Evolutionary conservation across 2,797 vertebrate species (phyloP).

Genomic region (Sciurus vulgaris): DNA sequence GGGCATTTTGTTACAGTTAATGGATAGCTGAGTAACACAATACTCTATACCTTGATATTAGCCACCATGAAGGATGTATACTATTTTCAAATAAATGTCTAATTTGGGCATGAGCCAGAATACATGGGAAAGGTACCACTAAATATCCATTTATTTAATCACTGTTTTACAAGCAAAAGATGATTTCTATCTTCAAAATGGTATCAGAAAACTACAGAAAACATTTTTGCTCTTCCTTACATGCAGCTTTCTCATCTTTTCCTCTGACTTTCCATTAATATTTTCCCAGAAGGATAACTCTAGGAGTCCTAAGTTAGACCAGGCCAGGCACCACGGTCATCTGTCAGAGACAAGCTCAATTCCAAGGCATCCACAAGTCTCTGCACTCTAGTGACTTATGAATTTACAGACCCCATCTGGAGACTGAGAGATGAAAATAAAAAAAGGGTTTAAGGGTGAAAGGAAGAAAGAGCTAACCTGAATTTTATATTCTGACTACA

Average conservation of each 20-base stretch:
- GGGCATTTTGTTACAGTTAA: background rate
- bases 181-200: background rate
- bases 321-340: background rate
- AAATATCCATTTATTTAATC: background rate
- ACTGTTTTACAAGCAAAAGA: conserved; percentile 12
- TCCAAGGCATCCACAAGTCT: background rate
- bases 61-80: background rate
- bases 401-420: background rate
- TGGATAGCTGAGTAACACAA: background rate
- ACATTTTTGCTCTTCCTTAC: background rate
- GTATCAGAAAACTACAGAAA: background rate
- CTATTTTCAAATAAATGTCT: background rate
- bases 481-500: background rate
- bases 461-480: background rate
- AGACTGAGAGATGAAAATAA: background rate
- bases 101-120: background rate
- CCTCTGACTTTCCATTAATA: background rate
- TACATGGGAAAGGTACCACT: background rate
- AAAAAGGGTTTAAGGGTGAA: background rate
- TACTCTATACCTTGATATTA: background rate
- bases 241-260: background rate
- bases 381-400: background rate
- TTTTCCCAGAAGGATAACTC: background rate
- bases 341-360: background rate
- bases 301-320: background rate